Evolutionary conservation across 1,140 invertebrate species (phyloP).

Genomic region (Aphis craccivora): DNA sequence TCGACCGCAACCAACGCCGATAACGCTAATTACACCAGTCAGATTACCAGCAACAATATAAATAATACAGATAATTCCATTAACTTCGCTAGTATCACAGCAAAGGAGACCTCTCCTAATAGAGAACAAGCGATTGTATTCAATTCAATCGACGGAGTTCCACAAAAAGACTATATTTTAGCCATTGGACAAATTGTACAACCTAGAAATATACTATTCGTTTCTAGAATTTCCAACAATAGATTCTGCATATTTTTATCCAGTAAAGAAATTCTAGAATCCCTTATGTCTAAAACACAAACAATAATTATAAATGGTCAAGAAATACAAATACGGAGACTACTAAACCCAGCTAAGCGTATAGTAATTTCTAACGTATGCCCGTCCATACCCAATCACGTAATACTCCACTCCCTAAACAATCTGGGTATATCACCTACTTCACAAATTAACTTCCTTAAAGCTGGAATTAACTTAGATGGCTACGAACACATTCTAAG

Average conservation of each 20-base stretch:
- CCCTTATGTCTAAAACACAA: not conserved
- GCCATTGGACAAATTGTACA: not conserved
- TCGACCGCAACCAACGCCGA: not conserved
- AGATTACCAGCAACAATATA: not conserved
- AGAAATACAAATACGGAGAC: not conserved
- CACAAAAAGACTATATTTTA: slow-evolving; percentile 20
- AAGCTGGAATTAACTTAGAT: slow-evolving; percentile 16
- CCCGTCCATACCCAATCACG: not conserved
- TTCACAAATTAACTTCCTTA: not conserved
- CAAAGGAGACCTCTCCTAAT: not conserved
- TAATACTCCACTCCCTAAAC: not conserved
- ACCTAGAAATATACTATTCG: slow-evolving; percentile 18
- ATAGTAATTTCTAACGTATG: slow-evolving; percentile 27
- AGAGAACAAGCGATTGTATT: not conserved
- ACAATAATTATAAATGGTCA: not conserved
- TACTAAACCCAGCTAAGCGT: slow-evolving; percentile 4
- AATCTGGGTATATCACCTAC: not conserved
- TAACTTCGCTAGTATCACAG: not conserved
- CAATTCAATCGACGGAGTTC: slow-evolving; percentile 22
- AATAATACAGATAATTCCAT: not conserved
- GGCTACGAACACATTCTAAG: slow-evolving; percentile 21
- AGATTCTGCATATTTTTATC: slow-evolving; percentile 30
- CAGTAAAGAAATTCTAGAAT: not conserved
- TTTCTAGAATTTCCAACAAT: not conserved
- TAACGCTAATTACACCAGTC: not conserved